Evolutionary conservation across 1,140 invertebrate species (phyloP).

Genomic region (Microplitis demolitor): DNA sequence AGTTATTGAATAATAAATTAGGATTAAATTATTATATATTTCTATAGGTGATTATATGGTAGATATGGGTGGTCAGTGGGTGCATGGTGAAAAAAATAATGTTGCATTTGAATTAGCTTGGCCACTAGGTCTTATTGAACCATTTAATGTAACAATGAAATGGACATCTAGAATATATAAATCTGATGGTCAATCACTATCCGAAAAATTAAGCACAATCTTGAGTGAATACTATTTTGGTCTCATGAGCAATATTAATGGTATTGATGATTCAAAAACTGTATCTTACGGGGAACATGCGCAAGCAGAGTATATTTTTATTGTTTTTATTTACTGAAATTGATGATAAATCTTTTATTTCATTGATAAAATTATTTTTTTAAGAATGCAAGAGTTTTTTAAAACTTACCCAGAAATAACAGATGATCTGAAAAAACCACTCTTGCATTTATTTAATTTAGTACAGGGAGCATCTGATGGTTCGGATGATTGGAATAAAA

Average conservation of each 20-base stretch:
- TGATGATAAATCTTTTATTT: background rate
- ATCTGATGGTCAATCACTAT: background rate
- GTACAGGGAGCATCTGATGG: slow-evolving; percentile 65
- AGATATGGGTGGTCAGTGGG: slow-evolving; percentile 85
- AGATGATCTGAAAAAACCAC: slow-evolving; percentile 49
- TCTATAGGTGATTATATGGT: slow-evolving; percentile 53
- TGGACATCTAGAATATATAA: slow-evolving; percentile 7
- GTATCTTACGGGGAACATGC: too few relatives aligned
- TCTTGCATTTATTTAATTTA: slow-evolving; percentile 64
- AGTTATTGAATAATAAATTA: background rate
- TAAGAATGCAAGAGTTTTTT: slow-evolving; percentile 47
- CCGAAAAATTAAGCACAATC: background rate
- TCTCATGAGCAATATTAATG: slow-evolving; percentile 47
- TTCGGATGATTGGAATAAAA: slow-evolving; percentile 66
- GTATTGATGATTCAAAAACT: slow-evolving; percentile 32
- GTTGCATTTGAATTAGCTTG: slow-evolving; percentile 70
- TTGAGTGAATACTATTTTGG: slow-evolving; percentile 54
- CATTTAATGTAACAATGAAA: background rate
- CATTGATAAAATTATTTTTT: slow-evolving; percentile 24
- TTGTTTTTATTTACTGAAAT: background rate
- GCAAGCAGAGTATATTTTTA: too few relatives aligned
- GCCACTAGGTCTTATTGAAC: slow-evolving; percentile 41
- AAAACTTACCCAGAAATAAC: slow-evolving; percentile 39
- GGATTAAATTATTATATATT: background rate
- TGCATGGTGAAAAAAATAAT: slow-evolving; percentile 80